These are phyloP conservation scores for Polypterus senegalus DNA, from an alignment of 2,113 vertebrate species.

Conservation along the genomic window DNA sequence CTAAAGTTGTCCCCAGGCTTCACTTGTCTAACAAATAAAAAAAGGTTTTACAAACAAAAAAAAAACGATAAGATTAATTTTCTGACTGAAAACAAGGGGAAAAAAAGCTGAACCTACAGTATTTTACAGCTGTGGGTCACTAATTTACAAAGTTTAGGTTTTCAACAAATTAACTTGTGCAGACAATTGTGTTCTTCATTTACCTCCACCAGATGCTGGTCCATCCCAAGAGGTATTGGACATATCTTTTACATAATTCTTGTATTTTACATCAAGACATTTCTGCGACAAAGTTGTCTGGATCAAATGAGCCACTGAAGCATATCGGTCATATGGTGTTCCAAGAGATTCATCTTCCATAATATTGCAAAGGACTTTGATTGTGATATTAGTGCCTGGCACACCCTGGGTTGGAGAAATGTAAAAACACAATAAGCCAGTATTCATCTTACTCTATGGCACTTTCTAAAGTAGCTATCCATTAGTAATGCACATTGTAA, in stretches of 20 bases:
- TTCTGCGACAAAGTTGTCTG: constrained; percentile 23
- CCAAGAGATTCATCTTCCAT: constrained; percentile 36
- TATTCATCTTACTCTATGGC: too few species aligned
- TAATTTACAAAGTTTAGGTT: too few species aligned
- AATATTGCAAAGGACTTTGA: constrained; percentile 38
- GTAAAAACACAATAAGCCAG: background rate
- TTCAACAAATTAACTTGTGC: too few species aligned
- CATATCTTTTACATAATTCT: constrained; percentile 35
- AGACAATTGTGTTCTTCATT: constrained; percentile 11
- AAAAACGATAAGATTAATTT: too few species aligned
- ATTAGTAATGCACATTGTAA: too few species aligned
- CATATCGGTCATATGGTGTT: constrained; percentile 28
- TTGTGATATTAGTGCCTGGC: constrained; percentile 38
- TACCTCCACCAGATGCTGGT: constrained; percentile 36
- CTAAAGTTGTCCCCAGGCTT: too few species aligned
- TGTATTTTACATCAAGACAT: constrained; percentile 37
- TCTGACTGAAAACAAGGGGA: too few species aligned
- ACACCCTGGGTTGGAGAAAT: constrained; percentile 17
- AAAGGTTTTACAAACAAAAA: too few species aligned
- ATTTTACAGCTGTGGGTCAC: too few species aligned
- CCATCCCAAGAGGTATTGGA: constrained; percentile 37
- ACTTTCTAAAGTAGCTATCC: too few species aligned
- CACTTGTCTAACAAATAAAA: too few species aligned
- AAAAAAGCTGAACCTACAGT: too few species aligned
- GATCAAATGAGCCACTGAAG: constrained; percentile 26